Evolutionary conservation across 23 tunicate species (phyloP), one percentile per base, ranked within the genome.

Genomic region (Halocynthia roretzi): DNA sequence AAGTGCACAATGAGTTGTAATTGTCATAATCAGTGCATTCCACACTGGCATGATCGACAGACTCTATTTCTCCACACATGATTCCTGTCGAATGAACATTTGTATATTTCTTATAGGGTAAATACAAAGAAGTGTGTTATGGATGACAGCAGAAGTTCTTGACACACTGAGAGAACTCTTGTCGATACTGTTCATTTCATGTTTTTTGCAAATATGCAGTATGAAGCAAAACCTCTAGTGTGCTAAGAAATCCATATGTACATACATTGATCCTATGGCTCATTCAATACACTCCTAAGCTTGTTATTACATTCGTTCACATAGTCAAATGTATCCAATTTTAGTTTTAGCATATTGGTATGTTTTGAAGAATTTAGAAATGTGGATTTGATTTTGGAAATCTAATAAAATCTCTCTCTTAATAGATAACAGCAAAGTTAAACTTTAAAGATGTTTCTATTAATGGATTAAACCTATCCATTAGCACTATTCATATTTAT

Each of bases 141-240:
- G 70, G 44, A 20, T 10, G 70, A 65, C 5, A 65, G 70, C 70
- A 15, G 70, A 15, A 54, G 51, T 52, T 61, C 85, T 62, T 77
- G 70, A 64, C 86, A 87, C 82, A 88, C 94, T 88, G 94, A 88
- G 94, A 88, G 94, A 83, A 70, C 94, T n/a, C n/a, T 88, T 88
- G 94, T 88, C 94, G 94, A 88, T 88, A 88, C 94, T 83, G 56
- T 11, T 52, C 51, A 6, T 17, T 48, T 8, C 18, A 44, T 19
- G 52, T 65, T 15, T 6, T 67, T n/a, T 48, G 61, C 58, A 21
- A 7, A 51, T 20, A 8, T 21, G 6, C 62, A 82, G 86, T 82
- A 82, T 53, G 71, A 8, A 67, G 81, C 93, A 87, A 87, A 84
- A 70, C 76, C 93, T 71, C 78, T 76, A 87, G 93, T 61, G 83